Evolutionary conservation across 1,140 invertebrate genomes (phyloP).

Genomic region (Drosophila sulfurigaster): DNA sequence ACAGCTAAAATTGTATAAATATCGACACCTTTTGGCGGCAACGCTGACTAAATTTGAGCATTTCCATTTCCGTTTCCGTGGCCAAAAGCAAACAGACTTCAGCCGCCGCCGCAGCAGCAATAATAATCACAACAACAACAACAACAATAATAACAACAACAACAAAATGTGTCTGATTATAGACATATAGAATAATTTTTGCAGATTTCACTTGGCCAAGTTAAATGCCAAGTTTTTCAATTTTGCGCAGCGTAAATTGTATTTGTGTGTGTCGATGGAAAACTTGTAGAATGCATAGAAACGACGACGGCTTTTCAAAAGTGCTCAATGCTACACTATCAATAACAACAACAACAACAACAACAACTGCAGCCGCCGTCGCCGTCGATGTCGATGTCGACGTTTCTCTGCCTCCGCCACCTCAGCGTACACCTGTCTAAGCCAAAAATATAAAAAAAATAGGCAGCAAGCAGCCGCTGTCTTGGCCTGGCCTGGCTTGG

Average conservation of each 20-base stretch:
- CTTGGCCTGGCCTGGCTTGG: constrained; percentile 44
- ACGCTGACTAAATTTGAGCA: constrained; percentile 63
- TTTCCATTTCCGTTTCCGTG: constrained; percentile 79
- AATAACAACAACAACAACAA: constrained; percentile 57
- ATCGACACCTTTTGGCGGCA: constrained; percentile 60
- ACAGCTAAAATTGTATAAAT: constrained; percentile 35
- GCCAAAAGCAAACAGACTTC: constrained; percentile 41
- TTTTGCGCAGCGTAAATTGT: constrained; percentile 31
- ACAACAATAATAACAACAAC: not conserved
- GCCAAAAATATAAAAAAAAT: constrained; percentile 50
- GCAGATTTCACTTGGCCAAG: constrained; percentile 57
- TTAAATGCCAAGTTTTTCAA: constrained; percentile 75
- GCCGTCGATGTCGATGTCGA: constrained; percentile 29
- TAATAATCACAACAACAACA: not conserved
- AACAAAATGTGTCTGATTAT: constrained; percentile 35
- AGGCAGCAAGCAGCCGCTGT: constrained; percentile 28
- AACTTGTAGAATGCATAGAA: constrained; percentile 77
- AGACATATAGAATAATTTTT: constrained; percentile 53
- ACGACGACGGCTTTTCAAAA: constrained; percentile 74
- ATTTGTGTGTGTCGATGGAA: constrained; percentile 52
- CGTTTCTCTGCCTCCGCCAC: constrained; percentile 31
- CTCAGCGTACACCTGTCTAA: constrained; percentile 67
- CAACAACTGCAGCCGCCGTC: constrained; percentile 29
- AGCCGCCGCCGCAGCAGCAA: constrained; percentile 21
- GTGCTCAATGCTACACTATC: constrained; percentile 77